Evolutionary conservation across 2,797 vertebrate species (phyloP).

Genomic region (Oceanodroma leucorhoa): DNA sequence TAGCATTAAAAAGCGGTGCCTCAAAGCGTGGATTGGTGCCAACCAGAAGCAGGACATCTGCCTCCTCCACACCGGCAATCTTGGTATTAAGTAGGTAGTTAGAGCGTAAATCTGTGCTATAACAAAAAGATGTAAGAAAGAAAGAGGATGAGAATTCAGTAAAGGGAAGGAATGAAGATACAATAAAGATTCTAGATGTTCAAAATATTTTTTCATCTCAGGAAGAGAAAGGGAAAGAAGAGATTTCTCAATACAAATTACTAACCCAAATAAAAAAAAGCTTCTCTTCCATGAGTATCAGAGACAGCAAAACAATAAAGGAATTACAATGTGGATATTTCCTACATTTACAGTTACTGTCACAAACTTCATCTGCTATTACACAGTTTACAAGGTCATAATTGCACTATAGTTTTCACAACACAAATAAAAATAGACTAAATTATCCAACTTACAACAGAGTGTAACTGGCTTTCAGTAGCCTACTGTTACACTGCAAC

Average conservation of each 20-base stretch:
- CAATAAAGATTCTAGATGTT: background rate
- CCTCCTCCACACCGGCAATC: constrained; percentile 92
- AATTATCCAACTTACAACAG: background rate
- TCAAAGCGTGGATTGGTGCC: constrained; percentile 97
- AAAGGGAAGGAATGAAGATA: background rate
- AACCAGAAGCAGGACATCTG: constrained; percentile 89
- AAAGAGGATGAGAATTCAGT: background rate
- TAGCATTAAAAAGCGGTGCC: constrained; percentile 93
- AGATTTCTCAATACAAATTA: background rate
- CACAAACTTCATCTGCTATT: background rate
- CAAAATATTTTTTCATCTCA: background rate
- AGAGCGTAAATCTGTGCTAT: constrained; percentile 92
- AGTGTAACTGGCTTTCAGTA: background rate
- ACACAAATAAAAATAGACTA: background rate
- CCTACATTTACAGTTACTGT: background rate
- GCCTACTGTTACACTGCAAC: background rate
- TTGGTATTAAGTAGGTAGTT: constrained; percentile 94
- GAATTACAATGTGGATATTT: background rate
- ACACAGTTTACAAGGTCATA: background rate
- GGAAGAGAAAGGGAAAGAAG: background rate
- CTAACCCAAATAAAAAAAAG: background rate
- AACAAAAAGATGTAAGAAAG: background rate
- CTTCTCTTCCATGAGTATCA: background rate
- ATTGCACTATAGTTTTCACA: background rate
- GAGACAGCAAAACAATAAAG: background rate